Evolutionary conservation across 1,140 invertebrate species (phyloP), one percentile per base, ranked within the genome.

Genomic region (Drosophila sechellia): DNA sequence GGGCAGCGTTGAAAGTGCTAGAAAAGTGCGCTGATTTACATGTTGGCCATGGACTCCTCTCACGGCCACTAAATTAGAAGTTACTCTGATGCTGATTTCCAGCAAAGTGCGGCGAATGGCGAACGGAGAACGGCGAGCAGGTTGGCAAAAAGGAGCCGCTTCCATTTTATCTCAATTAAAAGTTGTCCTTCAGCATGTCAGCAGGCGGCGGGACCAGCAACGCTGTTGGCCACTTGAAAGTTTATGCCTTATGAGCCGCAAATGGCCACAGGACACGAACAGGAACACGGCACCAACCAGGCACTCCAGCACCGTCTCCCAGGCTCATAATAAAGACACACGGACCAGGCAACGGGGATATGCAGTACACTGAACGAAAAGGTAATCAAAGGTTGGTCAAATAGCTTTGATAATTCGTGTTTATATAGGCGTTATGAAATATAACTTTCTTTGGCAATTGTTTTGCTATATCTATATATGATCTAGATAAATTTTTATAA

Each of bases 201-300:
- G 80, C 84, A 49, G 50, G n/a, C 46, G 52, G 57, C 46, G 58
- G 64, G n/a, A 34, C 3, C 25, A 25, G 27, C 42, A 37, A 53
- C 80, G 77, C 72, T 73, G 64, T 68, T 89, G 72, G 84, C 85
- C 84, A 89, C 84, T 89, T 84, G 84, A 89, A 89, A 89, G 76
- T 89, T 89, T 89, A 89, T 89, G 84, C 84, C 84, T 89, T 89
- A 89, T 89, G 84, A 89, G 84, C 84, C 84, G 85, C 84, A 89
- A 87, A 87, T 89, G 79, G 68, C 84, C 79, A 83, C 80, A 89
- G 84, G 79, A 89, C 79, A 89, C 71, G 83, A 79, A 76, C 73
- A 71, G 64, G 75, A 57, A 61, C 37, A 66, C 55, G 42, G 25
- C 35, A 25, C 50, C 39, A 22, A 22, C 52, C 39, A 22, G 25